A percentile compares a stretch with the other conserved stretches of the same genome.
phyloP scores from a whole-genome alignment of 2,888 invertebrate genomes.

The Carpatolechia fugitivella region DNA sequence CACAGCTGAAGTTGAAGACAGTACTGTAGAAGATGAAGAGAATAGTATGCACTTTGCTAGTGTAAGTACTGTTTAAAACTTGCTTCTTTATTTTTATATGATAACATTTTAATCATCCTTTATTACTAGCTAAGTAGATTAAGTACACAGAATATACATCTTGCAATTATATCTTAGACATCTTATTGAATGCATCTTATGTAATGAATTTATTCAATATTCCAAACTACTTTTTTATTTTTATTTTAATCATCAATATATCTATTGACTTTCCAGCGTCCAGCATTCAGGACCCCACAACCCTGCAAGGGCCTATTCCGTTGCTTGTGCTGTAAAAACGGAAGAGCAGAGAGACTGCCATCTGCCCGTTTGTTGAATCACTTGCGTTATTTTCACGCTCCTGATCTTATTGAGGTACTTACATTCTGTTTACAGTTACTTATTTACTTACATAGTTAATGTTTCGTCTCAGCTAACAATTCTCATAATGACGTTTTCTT shows the following conservation, averaged over 20 bases:
- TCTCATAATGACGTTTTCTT: too few relatives aligned
- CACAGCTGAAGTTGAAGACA: constrained; percentile 44
- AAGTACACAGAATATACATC: too few relatives aligned
- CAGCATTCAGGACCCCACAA: constrained; percentile 42
- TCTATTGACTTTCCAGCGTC: constrained; percentile 34
- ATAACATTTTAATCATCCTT: too few relatives aligned
- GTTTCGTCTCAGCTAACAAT: too few relatives aligned
- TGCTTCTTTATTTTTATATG: neutral
- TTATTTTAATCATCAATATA: neutral
- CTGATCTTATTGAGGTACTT: constrained; percentile 69
- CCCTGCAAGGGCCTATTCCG: constrained; percentile 73
- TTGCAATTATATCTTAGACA: too few relatives aligned
- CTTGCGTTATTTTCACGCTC: constrained; percentile 68
- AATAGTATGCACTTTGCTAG: constrained; percentile 42
- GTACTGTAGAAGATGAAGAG: constrained; percentile 43
- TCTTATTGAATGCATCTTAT: too few relatives aligned
- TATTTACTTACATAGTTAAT: too few relatives aligned
- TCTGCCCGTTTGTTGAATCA: constrained; percentile 73
- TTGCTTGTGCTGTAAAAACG: constrained; percentile 68
- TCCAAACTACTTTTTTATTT: too few relatives aligned
- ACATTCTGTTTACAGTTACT: too few relatives aligned
- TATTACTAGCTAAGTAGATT: too few relatives aligned
- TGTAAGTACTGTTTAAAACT: constrained; percentile 38
- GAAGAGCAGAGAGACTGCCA: constrained; percentile 56
- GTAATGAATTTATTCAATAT: too few relatives aligned